Evolutionary conservation across 2,888 invertebrate species (phyloP), one percentile per base, ranked within the genome.

Genomic region (Caenorhabditis sp.): DNA sequence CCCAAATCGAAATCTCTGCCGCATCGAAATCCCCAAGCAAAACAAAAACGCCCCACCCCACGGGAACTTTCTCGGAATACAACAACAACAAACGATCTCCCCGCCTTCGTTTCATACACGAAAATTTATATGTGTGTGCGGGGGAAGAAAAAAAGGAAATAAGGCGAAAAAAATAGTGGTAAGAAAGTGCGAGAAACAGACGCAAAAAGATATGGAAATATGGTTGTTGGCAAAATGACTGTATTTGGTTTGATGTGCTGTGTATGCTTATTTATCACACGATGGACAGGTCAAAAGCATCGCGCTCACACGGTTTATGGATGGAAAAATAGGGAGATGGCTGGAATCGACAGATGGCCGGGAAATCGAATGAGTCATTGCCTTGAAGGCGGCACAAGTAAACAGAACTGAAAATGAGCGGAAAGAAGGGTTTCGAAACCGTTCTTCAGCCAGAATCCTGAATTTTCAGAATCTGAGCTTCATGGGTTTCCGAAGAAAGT

Each of bases 181-280:
- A 47, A 47, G 19, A 47, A n/a, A 47, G 10, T 19, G 47, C 47
- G 61, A 61, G 61, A 61, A 38, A 12, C 61, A 61, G 61, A 61
- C 61, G 41, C 61, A 61, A 14, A 61, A 61, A 61, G 61, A 61
- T 58, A 58, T 61, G 41, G 41, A 61, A 61, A 61, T 61, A 7
- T 12, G 38, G 5, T n/a, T 49, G 49, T 49, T 49, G 59, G 35
- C 59, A 59, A 14, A 54, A 54, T 54, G 54, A 54, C 54, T 54
- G 54, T 54, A 54, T 59, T 59, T 59, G 59, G 12, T 35, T 38
- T 38, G 59, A 59, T 59, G 47, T 47, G 59, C 31, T 35, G 19
- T 12, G 8, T 26, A n/a, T n/a, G n/a, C n/a, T n/a, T 19, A 24
- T 22, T 24, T 51, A 10, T 8, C 22, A 22, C 44, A 5, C n/a